Evolutionary conservation across 1,140 invertebrate species (phyloP).

Genomic region (Leptinotarsa defecta): DNA sequence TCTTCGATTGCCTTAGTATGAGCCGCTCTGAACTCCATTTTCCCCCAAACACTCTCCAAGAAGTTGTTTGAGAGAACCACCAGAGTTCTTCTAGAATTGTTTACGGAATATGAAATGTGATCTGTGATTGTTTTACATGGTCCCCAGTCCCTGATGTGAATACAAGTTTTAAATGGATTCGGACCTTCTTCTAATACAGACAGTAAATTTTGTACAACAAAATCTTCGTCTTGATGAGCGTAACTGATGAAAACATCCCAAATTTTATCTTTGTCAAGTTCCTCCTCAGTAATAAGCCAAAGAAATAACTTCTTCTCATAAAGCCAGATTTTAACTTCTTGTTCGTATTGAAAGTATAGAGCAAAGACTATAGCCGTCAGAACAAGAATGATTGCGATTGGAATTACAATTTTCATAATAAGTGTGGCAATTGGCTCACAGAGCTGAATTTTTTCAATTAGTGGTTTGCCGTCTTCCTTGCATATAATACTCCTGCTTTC

Average conservation of each 20-base stretch:
- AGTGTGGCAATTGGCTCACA: slow-evolving; percentile 10
- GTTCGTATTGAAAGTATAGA: slow-evolving; percentile 68
- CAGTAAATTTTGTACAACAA: slow-evolving; percentile 71
- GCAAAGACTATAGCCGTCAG: slow-evolving; percentile 45
- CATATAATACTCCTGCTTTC: slow-evolving; percentile 39
- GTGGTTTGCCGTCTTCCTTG: slow-evolving; percentile 22
- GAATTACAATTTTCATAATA: slow-evolving; percentile 20
- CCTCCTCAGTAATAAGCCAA: slow-evolving; percentile 71
- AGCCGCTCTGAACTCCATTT: slow-evolving; percentile 81
- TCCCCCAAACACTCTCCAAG: slow-evolving; percentile 82
- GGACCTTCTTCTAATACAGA: slow-evolving; percentile 67
- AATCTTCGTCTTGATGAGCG: slow-evolving; percentile 79
- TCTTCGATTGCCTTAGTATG: slow-evolving; percentile 78
- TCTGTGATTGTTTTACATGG: slow-evolving; percentile 76
- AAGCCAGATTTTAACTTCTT: slow-evolving; percentile 72
- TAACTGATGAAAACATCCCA: slow-evolving; percentile 90
- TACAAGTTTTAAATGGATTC: slow-evolving; percentile 68
- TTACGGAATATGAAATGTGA: slow-evolving; percentile 80
- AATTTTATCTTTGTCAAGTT: slow-evolving; percentile 75
- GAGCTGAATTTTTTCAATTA: slow-evolving; percentile 36
- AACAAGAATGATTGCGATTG: slow-evolving; percentile 16
- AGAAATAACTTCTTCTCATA: slow-evolving; percentile 68
- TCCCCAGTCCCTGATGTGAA: slow-evolving; percentile 83
- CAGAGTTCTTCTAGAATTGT: slow-evolving; percentile 78
- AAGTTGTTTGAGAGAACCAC: slow-evolving; percentile 83